phyloP scores from a whole-genome alignment of 2,113 vertebrate genomes.

The Hydrolagus affinis region DNA sequence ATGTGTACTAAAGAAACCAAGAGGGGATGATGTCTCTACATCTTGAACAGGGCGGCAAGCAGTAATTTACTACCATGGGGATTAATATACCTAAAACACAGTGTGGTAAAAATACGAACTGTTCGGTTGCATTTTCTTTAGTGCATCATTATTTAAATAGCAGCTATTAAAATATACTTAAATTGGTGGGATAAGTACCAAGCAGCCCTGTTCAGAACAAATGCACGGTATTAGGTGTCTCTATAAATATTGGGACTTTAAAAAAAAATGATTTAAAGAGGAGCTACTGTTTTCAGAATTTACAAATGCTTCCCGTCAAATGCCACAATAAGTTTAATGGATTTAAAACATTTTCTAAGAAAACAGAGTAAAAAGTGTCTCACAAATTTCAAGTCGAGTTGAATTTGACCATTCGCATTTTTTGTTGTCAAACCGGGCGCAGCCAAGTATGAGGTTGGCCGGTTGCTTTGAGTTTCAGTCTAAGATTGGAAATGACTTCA shows the following conservation, averaged over 20 bases:
- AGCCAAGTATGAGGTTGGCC: constrained; percentile 63
- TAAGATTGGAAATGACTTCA: constrained; percentile 69
- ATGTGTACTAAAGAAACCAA: neutral
- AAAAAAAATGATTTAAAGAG: neutral
- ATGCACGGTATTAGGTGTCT: neutral
- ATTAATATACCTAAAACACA: neutral
- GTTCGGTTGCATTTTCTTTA: neutral
- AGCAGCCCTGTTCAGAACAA: neutral
- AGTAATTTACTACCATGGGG: neutral
- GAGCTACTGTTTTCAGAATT: neutral
- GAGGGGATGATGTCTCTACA: neutral
- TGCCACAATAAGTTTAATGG: neutral
- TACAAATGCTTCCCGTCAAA: neutral
- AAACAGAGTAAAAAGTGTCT: constrained; percentile 57
- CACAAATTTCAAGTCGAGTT: constrained; percentile 64
- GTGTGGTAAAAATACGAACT: neutral
- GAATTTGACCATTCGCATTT: constrained; percentile 71
- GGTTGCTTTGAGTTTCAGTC: constrained; percentile 59
- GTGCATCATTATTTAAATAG: neutral
- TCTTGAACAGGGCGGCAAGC: neutral
- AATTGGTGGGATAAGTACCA: neutral
- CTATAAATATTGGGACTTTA: neutral
- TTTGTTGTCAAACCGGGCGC: constrained; percentile 58
- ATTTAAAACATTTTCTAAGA: neutral
- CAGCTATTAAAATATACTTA: constrained; percentile 3